phyloP scores from a whole-genome alignment of 2,113 vertebrate species.

The Gopherus flavomarginatus region DNA sequence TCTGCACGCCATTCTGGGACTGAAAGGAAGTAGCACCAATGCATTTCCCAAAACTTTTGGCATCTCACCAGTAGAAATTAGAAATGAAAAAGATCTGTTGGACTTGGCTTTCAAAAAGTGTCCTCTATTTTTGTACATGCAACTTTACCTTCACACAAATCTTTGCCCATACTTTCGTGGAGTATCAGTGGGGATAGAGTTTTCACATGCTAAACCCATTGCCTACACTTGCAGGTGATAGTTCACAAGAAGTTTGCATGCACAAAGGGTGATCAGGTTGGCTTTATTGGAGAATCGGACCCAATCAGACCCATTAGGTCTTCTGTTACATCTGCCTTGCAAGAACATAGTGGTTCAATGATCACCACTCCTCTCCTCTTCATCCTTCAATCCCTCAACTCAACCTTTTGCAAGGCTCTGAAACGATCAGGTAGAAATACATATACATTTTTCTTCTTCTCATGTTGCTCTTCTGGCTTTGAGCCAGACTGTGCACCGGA shows the following conservation, averaged over 20 bases:
- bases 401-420: background rate
- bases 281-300: background rate
- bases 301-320: background rate
- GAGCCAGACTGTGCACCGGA: background rate
- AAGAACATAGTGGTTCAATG: background rate
- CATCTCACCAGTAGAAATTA: background rate
- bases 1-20: background rate
- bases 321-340: background rate
- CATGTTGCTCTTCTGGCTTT: background rate
- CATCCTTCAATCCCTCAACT: background rate
- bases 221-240: no score
- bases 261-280: rapidly evolving
- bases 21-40: background rate
- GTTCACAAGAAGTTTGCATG: background rate
- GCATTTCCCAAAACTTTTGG: background rate
- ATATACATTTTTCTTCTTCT: background rate
- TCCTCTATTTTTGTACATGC: background rate
- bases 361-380: background rate
- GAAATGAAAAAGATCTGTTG: background rate
- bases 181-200: background rate
- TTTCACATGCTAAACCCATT: background rate
- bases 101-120: background rate
- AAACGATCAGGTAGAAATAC: background rate
- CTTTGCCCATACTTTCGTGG: background rate
- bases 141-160: background rate